Conservation (phyloP, 2,797 vertebrate genomes). For the Brachyrhaphis roseni region DNA sequence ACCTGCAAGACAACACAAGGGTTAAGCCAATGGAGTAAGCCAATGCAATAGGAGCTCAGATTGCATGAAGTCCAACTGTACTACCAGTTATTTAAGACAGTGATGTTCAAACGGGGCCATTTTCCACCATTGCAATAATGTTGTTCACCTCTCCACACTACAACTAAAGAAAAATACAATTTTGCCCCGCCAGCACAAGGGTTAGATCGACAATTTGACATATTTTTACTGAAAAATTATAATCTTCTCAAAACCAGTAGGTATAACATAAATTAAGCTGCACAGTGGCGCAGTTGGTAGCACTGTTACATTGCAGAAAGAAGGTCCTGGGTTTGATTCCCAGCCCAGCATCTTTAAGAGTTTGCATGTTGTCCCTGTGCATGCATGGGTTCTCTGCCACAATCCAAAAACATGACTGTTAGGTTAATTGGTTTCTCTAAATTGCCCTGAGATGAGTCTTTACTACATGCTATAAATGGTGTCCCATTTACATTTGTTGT, state of each 20-base stretch:
- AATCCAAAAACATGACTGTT: too few species aligned
- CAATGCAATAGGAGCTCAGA: neutral
- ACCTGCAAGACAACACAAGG: too few species aligned
- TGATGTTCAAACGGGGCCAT: neutral
- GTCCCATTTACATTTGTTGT: neutral
- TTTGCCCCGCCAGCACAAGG: neutral
- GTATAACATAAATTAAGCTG: neutral
- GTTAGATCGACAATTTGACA: neutral
- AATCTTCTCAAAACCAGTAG: neutral
- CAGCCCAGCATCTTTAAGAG: too few species aligned
- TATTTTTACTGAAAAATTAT: neutral
- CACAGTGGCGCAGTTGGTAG: too few species aligned
- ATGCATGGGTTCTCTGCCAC: too few species aligned
- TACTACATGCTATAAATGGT: too few species aligned
- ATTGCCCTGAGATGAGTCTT: neutral
- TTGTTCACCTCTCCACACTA: neutral
- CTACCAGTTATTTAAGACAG: neutral
- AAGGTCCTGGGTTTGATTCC: too few species aligned
- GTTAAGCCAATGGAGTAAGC: neutral
- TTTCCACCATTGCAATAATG: neutral
- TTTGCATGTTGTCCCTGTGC: too few species aligned
- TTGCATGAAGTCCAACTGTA: neutral
- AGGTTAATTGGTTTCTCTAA: too few species aligned
- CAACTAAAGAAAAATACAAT: neutral
- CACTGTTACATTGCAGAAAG: too few species aligned